A percentile compares a stretch with the other conserved stretches of the same genome.
These are phyloP conservation scores for Macrosoma leucophasiata DNA, from an alignment of 2,888 invertebrate genomes.

Conservation along the genomic window DNA sequence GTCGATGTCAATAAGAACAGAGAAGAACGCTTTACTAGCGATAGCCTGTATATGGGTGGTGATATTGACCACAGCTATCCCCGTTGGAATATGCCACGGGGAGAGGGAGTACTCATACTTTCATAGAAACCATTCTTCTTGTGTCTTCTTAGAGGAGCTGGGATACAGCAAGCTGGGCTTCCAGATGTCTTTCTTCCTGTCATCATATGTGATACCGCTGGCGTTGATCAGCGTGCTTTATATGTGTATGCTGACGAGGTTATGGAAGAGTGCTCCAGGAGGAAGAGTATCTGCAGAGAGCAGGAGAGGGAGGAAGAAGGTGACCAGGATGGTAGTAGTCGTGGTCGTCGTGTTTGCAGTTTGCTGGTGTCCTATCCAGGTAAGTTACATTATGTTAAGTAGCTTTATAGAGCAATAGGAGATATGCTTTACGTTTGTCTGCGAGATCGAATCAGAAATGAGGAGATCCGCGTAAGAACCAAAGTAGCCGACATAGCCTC, in stretches of 20 bases:
- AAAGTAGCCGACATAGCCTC: no score
- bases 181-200: slow-evolving; percentile 89
- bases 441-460: no score
- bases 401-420: no score
- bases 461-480: no score
- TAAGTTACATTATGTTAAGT: slow-evolving; percentile 65
- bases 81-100: slow-evolving; percentile 85
- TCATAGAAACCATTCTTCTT: slow-evolving; percentile 79
- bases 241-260: slow-evolving; percentile 89
- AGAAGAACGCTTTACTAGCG: slow-evolving; percentile 86
- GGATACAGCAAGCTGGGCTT: slow-evolving; percentile 78
- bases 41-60: slow-evolving; percentile 88
- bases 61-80: slow-evolving; percentile 85
- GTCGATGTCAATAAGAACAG: slow-evolving; percentile 89
- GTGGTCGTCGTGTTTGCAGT: slow-evolving; percentile 94
- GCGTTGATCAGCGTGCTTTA: slow-evolving; percentile 91
- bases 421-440: no score
- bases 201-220: slow-evolving; percentile 92
- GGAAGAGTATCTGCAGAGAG: slow-evolving; percentile 87
- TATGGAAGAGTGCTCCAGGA: slow-evolving; percentile 91
- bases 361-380: slow-evolving; percentile 96
- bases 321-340: slow-evolving; percentile 93
- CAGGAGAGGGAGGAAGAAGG: slow-evolving; percentile 88
- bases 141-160: slow-evolving; percentile 79
- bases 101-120: slow-evolving; percentile 80